These are phyloP conservation scores for Cyprinella venusta DNA, from an alignment of 2,797 vertebrate species.

Conservation along the genomic window DNA sequence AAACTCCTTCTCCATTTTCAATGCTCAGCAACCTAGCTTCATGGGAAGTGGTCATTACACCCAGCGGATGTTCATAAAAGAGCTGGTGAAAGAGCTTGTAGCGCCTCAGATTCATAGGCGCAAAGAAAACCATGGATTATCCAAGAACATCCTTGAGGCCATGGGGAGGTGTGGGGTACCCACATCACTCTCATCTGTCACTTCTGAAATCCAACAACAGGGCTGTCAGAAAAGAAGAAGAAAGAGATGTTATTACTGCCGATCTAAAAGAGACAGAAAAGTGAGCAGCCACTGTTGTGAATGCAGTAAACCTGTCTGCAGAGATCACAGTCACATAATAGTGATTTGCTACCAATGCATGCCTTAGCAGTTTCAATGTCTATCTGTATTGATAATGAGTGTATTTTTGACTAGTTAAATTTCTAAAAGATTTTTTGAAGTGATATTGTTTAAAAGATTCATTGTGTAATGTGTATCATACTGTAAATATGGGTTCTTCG, in stretches of 20 bases:
- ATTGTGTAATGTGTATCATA: background rate
- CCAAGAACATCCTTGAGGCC: slow-evolving; percentile 5
- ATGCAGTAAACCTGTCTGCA: slow-evolving; percentile 13
- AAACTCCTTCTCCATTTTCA: slow-evolving; percentile 49
- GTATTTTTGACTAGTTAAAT: background rate
- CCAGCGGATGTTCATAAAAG: slow-evolving; percentile 15
- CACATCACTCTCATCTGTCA: background rate
- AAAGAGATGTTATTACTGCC: slow-evolving; percentile 16
- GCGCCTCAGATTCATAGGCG: background rate
- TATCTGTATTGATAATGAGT: background rate
- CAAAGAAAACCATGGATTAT: slow-evolving; percentile 7
- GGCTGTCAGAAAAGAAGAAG: slow-evolving; percentile 1
- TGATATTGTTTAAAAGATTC: background rate
- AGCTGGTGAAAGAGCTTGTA: slow-evolving; percentile 25
- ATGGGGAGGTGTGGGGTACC: slow-evolving; percentile 7
- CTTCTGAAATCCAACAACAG: background rate
- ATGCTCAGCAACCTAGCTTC: slow-evolving; percentile 1
- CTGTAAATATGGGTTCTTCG: background rate
- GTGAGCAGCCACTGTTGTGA: slow-evolving; percentile 11
- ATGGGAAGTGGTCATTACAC: slow-evolving; percentile 2
- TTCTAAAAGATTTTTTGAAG: background rate
- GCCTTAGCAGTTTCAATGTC: background rate
- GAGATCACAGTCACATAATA: background rate
- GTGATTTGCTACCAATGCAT: slow-evolving; percentile 8
- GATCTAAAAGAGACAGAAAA: slow-evolving; percentile 6